phyloP scores from a whole-genome alignment of 1,140 invertebrate genomes.

The Globodera rostochiensis region DNA sequence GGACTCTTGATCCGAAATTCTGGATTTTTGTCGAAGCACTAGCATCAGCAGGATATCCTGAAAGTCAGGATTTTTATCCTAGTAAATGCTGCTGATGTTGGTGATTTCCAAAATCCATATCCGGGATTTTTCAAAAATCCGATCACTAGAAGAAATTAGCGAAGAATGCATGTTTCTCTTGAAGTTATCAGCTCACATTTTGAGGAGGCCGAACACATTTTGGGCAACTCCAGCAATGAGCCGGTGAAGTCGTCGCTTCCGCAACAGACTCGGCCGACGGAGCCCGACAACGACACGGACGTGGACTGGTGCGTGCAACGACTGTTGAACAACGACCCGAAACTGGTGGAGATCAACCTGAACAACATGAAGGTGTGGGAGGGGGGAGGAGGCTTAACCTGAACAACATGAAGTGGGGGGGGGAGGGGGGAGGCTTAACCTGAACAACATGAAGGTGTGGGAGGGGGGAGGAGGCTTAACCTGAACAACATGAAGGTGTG shows the following conservation, averaged over 20 bases:
- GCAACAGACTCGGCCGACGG: constrained; percentile 63
- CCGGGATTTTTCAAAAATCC: too few relatives aligned
- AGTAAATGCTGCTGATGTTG: too few relatives aligned
- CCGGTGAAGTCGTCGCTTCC: constrained; percentile 60
- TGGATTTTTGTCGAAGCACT: too few relatives aligned
- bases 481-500: constrained; percentile 66
- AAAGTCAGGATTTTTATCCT: too few relatives aligned
- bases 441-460: constrained; percentile 67
- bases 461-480: constrained; percentile 59
- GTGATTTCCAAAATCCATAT: too few relatives aligned
- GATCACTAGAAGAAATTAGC: too few relatives aligned
- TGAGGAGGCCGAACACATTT: constrained; percentile 62
- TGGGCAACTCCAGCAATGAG: constrained; percentile 52
- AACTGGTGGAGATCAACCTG: constrained; percentile 62
- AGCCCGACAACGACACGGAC: constrained; percentile 69
- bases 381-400: constrained; percentile 46
- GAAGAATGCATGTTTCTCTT: too few relatives aligned
- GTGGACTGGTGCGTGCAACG: constrained; percentile 67
- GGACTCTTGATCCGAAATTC: too few relatives aligned
- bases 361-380: constrained; percentile 66
- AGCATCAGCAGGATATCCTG: too few relatives aligned
- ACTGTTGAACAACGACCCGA: constrained; percentile 68
- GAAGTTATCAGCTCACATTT: not conserved
- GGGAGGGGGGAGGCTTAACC: constrained; percentile 55
- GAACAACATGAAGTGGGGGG: constrained; percentile 66